Percentiles rank a stretch among this genome's conserved stretches.
Evolutionary conservation across 2,113 vertebrate species (phyloP).

Genomic region (Cochlearius cochlearius): DNA sequence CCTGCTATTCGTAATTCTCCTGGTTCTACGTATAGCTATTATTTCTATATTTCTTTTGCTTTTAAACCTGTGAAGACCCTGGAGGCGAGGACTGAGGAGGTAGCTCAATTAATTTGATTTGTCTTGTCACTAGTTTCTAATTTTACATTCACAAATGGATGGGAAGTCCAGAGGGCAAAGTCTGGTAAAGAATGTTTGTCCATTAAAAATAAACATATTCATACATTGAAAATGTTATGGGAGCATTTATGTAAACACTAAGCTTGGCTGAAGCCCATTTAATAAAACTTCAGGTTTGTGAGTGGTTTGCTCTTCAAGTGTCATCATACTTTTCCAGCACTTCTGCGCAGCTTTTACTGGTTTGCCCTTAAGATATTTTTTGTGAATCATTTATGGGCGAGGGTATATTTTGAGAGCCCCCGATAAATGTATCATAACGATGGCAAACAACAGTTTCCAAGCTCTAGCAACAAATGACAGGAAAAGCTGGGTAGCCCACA

Average conservation of each 20-base stretch:
- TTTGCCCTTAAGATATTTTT: background rate
- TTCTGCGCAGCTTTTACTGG: background rate
- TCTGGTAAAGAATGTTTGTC: background rate
- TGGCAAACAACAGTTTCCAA: background rate
- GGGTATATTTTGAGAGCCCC: background rate
- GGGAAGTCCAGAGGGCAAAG: background rate
- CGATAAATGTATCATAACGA: background rate
- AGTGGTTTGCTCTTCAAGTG: background rate
- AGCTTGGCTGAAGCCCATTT: background rate
- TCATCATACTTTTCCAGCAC: background rate
- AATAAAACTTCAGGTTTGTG: background rate
- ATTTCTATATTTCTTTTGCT: background rate
- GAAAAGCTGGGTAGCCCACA: background rate
- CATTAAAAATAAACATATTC: background rate
- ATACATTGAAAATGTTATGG: background rate
- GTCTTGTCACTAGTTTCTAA: background rate
- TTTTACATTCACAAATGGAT: background rate
- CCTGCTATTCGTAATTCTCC: background rate
- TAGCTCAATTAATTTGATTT: background rate
- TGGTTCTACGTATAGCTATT: background rate
- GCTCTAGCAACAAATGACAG: background rate
- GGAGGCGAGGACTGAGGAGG: background rate
- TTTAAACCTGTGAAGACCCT: background rate
- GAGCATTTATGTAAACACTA: background rate
- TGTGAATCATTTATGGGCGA: background rate